A percentile compares a stretch with the other conserved stretches of the same genome.
Conservation (phyloP, 1,140 invertebrate genomes). For the Drosophila pallidifrons region DNA sequence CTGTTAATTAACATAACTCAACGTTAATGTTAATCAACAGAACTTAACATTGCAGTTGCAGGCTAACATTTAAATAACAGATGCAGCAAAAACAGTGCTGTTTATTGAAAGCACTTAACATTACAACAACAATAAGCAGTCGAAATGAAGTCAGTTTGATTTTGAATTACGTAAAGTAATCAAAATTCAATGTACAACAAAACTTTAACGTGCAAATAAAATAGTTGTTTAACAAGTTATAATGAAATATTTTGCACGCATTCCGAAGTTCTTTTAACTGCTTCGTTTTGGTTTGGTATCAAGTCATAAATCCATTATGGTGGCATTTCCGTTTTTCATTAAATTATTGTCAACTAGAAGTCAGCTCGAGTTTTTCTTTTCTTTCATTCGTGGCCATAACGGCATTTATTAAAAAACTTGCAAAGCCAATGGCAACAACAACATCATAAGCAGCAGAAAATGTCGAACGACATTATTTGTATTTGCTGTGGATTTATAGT, state of each 20-base stretch:
- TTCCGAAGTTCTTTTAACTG: constrained; percentile 5
- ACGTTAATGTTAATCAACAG: too few species aligned
- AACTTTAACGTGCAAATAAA: background rate
- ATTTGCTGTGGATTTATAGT: constrained; percentile 66
- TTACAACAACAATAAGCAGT: background rate
- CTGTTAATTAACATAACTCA: too few species aligned
- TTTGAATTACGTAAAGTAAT: background rate
- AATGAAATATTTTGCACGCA: background rate
- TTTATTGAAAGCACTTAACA: background rate
- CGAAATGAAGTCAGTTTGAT: background rate
- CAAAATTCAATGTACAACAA: background rate
- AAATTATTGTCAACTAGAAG: constrained; percentile 70
- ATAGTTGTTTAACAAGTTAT: constrained; percentile 23
- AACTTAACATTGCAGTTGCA: background rate
- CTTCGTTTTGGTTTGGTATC: constrained; percentile 49
- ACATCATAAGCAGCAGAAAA: constrained; percentile 21
- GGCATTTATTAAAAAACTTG: constrained; percentile 75
- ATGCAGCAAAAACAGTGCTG: background rate
- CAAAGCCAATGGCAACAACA: constrained; percentile 38
- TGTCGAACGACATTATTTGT: constrained; percentile 64
- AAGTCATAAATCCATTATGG: constrained; percentile 74
- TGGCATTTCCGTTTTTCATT: constrained; percentile 79
- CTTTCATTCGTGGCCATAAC: constrained; percentile 27
- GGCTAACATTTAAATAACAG: background rate
- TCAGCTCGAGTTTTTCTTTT: constrained; percentile 8